phyloP scores from a whole-genome alignment of 1,140 invertebrate species.

The Hydropsyche tenuis region DNA sequence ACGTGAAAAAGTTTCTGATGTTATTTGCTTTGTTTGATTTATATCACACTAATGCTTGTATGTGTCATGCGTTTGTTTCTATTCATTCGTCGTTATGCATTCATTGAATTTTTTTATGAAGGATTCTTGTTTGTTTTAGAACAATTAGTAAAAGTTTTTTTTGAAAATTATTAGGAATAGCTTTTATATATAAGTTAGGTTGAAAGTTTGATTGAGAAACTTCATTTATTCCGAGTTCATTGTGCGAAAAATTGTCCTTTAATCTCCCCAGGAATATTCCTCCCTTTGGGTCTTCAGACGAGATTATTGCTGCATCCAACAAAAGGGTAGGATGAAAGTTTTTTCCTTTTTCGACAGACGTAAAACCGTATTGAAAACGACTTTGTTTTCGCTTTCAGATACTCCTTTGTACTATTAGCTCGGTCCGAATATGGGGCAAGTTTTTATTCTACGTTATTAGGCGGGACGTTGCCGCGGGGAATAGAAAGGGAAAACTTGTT shows the following conservation, averaged over 20 bases:
- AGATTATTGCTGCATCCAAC: slow-evolving; percentile 12
- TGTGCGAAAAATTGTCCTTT: slow-evolving; percentile 37
- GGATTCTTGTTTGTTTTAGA: too few species aligned
- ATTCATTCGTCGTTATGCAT: too few species aligned
- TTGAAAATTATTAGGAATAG: too few species aligned
- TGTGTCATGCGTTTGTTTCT: too few species aligned
- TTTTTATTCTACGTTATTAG: too few species aligned
- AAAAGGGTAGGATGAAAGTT: background rate
- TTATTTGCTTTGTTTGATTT: background rate
- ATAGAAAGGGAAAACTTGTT: too few species aligned
- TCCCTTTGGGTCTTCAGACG: slow-evolving; percentile 23
- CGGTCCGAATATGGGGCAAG: background rate
- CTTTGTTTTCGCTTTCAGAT: background rate
- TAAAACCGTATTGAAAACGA: slow-evolving; percentile 19
- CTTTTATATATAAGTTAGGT: too few species aligned
- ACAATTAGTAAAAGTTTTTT: too few species aligned
- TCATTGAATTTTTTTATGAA: too few species aligned
- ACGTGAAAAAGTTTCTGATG: background rate
- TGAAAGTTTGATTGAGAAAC: too few species aligned
- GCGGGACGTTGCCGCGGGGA: too few species aligned
- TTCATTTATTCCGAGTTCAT: slow-evolving; percentile 40
- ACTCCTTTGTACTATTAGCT: slow-evolving; percentile 16
- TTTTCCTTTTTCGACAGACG: background rate
- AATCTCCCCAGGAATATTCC: slow-evolving; percentile 12
- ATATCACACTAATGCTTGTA: too few species aligned